A percentile compares a stretch with the other conserved stretches of the same genome.
Evolutionary conservation across 2,888 invertebrate genomes (phyloP).

Genomic region (Mycalesis mineus): DNA sequence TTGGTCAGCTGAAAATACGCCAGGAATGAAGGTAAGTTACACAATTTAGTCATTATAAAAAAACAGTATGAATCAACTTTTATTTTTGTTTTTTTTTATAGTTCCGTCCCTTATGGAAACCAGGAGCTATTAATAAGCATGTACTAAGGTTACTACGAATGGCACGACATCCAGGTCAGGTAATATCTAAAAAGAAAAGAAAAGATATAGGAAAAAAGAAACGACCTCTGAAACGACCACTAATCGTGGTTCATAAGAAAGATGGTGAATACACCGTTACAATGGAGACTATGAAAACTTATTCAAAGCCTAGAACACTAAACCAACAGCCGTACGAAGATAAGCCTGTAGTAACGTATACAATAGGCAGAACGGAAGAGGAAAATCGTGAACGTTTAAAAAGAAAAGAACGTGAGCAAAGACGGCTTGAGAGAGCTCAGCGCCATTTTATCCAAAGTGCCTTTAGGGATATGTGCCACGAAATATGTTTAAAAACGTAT

Average conservation of each 20-base stretch:
- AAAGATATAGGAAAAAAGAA: conserved; percentile 46
- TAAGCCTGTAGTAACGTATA: conserved; percentile 57
- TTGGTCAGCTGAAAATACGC: conserved; percentile 63
- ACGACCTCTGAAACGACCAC: conserved; percentile 56
- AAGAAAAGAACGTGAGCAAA: conserved; percentile 56
- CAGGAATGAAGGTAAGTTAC: conserved; percentile 59
- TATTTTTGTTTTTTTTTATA: conserved; percentile 36
- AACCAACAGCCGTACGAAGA: conserved; percentile 70
- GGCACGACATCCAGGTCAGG: conserved; percentile 56
- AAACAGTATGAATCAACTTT: background rate
- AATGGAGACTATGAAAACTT: conserved; percentile 68
- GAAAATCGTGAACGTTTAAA: conserved; percentile 58
- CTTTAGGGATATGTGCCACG: conserved; percentile 63
- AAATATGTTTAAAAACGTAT: conserved; percentile 68
- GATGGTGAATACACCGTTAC: conserved; percentile 66
- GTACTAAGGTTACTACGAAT: conserved; percentile 58
- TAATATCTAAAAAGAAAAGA: conserved; percentile 54
- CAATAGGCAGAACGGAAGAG: conserved; percentile 65
- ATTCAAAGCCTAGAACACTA: conserved; percentile 49
- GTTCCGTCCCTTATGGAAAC: conserved; percentile 67
- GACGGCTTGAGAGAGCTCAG: conserved; percentile 60
- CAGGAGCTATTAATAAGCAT: conserved; percentile 65
- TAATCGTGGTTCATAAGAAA: conserved; percentile 60
- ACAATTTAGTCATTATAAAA: no score
- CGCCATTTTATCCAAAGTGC: conserved; percentile 63